phyloP scores from a whole-genome alignment of 2,797 vertebrate genomes.

The Enteromius radiatus region DNA sequence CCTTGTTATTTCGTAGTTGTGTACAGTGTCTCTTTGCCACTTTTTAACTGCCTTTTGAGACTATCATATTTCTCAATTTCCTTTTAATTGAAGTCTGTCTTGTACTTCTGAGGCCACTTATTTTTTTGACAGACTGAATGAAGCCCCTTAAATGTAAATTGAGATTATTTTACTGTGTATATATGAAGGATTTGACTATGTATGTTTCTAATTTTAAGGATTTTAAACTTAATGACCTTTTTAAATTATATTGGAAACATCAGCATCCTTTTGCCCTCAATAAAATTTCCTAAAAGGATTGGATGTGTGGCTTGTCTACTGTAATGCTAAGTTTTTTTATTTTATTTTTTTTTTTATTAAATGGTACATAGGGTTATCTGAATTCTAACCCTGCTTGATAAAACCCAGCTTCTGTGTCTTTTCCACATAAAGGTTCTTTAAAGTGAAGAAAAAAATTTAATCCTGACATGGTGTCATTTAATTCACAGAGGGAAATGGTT shows the following conservation, averaged over 20 bases:
- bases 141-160: conserved; percentile 4
- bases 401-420: no score
- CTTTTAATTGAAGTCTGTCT: conserved; percentile 39
- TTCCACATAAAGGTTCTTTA: not conserved
- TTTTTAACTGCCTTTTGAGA: conserved; percentile 1
- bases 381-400: no score
- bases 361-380: no score
- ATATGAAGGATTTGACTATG: conserved; percentile 46
- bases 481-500: no score
- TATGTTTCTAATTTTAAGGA: conserved; percentile 56
- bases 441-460: no score
- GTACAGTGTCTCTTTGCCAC: not conserved
- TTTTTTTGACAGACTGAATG: not conserved
- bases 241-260: conserved; percentile 47
- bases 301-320: not conserved
- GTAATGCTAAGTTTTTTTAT: no score
- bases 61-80: not conserved
- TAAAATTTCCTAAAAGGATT: conserved; percentile 50
- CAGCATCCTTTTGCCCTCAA: conserved; percentile 40
- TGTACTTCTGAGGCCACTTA: conserved; percentile 28
- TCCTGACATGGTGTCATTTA: no score
- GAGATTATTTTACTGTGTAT: conserved; percentile 28
- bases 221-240: conserved; percentile 42
- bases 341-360: no score
- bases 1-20: not conserved